Evolutionary conservation across 2,113 vertebrate genomes (phyloP), one percentile per base, ranked within the genome.

Genomic region (Scomber japonicus): DNA sequence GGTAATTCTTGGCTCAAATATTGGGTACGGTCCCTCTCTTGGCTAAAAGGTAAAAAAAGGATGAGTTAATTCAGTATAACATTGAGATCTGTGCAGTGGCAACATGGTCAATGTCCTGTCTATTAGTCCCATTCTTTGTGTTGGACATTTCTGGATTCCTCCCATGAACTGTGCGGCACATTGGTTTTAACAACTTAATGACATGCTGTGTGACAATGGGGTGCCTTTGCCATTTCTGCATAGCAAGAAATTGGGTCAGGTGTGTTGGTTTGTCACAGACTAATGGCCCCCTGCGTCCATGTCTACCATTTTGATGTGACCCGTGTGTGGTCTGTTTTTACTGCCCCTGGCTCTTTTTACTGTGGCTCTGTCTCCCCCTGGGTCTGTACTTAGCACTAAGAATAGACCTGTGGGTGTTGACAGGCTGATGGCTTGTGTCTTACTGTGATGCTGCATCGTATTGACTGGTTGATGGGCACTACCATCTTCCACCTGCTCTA

Each of bases 261-360:
- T 85, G 56, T 69, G 64, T 15, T 55, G 16, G 60, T 85, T 83
- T 30, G 44, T 81, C 57, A 75, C 10, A 12, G 72, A 55, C 65
- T 78, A 87, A 87, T 65, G 62, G 62, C 50, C 50, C 71, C 69
- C 44, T 40, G 57, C 16, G 65, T 75, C 15, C 62, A 63, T 54
- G 30, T 78, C 50, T 59, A 65, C 68, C 60, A 85, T 83, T 80
- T 70, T 87, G 73, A 82, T 66, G 71, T 70, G 76, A 75, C 76
- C 70, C n/a, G 40, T 66, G 80, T 88, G 80, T 85, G 82, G 84
- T 87, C 84, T 77, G 73, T 73, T 76, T 84, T 90, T 81, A 88
- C 67, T 80, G 64, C 71, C 65, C 69, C 40, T 2, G 9, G 51
- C 66, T 82, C 46, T 24, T 82, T 84, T 86, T 71, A 61, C 81